These are phyloP conservation scores for Glandiceps talaboti DNA, from an alignment of 53 echinoderm and acorn worm species.

Conservation along the genomic window DNA sequence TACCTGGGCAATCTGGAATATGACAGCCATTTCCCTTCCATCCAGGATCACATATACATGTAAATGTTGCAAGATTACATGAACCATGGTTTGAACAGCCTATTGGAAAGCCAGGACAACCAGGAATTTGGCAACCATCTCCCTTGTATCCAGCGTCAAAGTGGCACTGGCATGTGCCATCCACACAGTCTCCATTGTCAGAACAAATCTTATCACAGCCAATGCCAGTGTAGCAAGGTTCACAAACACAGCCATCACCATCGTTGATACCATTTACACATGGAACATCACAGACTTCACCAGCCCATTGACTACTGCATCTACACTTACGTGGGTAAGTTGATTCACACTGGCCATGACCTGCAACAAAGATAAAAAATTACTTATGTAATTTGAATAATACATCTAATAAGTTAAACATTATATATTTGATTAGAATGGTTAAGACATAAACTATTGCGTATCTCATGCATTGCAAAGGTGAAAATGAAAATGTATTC, in stretches of 20 bases:
- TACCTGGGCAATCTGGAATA: conserved; percentile 66
- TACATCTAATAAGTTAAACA: too few species aligned
- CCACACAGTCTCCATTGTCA: conserved; percentile 38
- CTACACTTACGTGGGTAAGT: conserved; percentile 49
- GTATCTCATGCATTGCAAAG: too few species aligned
- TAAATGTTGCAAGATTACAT: conserved; percentile 70
- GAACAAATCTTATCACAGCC: conserved; percentile 60
- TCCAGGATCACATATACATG: conserved; percentile 76
- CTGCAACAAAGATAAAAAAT: conserved; percentile 10
- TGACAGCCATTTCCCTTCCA: conserved; percentile 87
- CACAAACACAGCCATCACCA: conserved; percentile 56
- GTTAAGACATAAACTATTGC: too few species aligned
- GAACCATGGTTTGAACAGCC: conserved; percentile 73
- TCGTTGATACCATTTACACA: conserved; percentile 52
- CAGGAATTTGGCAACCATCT: conserved; percentile 60
- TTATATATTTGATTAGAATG: too few species aligned
- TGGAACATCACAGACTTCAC: conserved; percentile 52
- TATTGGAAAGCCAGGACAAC: conserved; percentile 58
- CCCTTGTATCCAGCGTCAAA: conserved; percentile 66
- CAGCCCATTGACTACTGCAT: conserved; percentile 56
- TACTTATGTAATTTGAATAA: too few species aligned
- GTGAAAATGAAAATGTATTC: too few species aligned
- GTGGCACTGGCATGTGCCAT: conserved; percentile 44
- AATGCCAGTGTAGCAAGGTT: conserved; percentile 56
- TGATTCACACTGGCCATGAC: conserved; percentile 50